Evolutionary conservation across 2,888 invertebrate genomes (phyloP), one percentile per base, ranked within the genome.

Genomic region (Eristalinus sepulchralis): DNA sequence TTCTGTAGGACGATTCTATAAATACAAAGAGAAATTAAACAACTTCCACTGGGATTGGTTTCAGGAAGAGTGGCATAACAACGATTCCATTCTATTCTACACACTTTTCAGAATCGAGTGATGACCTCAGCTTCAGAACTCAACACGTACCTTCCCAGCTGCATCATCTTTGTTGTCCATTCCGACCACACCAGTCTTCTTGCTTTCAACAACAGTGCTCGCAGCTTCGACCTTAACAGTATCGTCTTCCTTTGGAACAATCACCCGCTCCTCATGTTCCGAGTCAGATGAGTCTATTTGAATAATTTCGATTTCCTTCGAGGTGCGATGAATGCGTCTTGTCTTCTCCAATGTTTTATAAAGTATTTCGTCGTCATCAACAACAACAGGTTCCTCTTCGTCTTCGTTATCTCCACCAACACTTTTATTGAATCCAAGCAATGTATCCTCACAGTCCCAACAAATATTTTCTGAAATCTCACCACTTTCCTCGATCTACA

Each of bases 331-430:
- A 20, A 39, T 68, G 31, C 70, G 63, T 60, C 59, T 77, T 4
- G 72, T 70, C 60, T 73, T 85, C 70, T 81, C 85, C 17, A 85
- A 70, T 9, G 63, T 82, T 34, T 77, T 78, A 53, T 85, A 85
- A 2, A 85, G 64, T 68, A 85, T 85, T 70, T 85, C 85, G 85
- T 85, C 85, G 85, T 85, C 85, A 36, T 85, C 85, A 66, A 85
- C 85, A 64, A 85, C 60, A 24, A 85, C 85, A 20, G 77, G 73
- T 13, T 85, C 84, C 57, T 84, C 84, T 10, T 81, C 80, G 67
- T 80, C 85, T 34, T 59, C 72, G 73, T 82, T 77, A n/a, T 82
- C 77, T 70, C 82, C 85, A 36, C 72, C 70, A 20, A 73, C 31
- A 60, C 81, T 85, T 59, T 82, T 85, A 34, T 85, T 77, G 11